These are phyloP conservation scores for Clarias batrachus DNA, from an alignment of 2,113 vertebrate genomes.

Conservation along the genomic window DNA sequence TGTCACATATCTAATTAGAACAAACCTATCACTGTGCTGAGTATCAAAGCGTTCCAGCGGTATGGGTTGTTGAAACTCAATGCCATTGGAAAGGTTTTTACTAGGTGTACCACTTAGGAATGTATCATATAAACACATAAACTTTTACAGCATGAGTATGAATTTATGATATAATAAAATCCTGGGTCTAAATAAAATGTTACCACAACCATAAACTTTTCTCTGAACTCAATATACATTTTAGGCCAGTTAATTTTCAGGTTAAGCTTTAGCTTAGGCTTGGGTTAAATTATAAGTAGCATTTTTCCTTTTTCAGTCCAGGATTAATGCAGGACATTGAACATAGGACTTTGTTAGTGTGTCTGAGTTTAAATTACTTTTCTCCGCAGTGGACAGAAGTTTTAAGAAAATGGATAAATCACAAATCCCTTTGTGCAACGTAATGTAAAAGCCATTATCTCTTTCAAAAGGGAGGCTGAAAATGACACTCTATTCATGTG, in stretches of 20 bases:
- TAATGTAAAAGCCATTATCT: slow-evolving; percentile 56
- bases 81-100: background rate
- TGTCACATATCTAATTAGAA: background rate
- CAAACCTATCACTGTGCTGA: background rate
- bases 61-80: background rate
- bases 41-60: background rate
- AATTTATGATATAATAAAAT: slow-evolving; percentile 25
- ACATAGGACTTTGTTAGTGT: background rate
- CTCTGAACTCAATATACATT: background rate
- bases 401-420: slow-evolving; percentile 50
- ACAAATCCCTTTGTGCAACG: slow-evolving; percentile 54
- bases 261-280: background rate
- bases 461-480: slow-evolving; percentile 57
- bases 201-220: slow-evolving; percentile 4
- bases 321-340: slow-evolving; percentile 14
- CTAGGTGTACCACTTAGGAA: slow-evolving; percentile 16
- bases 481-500: slow-evolving; percentile 59
- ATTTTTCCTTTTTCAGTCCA: background rate
- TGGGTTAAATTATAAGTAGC: background rate
- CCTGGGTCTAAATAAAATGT: slow-evolving; percentile 21
- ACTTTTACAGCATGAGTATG: slow-evolving; percentile 17
- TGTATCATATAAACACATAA: slow-evolving; percentile 24
- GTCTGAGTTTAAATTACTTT: slow-evolving; percentile 46
- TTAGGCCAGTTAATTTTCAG: slow-evolving; percentile 6
- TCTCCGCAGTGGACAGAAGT: slow-evolving; percentile 38